phyloP scores from a whole-genome alignment of 2,113 vertebrate genomes.

The Isichthys henryi region DNA sequence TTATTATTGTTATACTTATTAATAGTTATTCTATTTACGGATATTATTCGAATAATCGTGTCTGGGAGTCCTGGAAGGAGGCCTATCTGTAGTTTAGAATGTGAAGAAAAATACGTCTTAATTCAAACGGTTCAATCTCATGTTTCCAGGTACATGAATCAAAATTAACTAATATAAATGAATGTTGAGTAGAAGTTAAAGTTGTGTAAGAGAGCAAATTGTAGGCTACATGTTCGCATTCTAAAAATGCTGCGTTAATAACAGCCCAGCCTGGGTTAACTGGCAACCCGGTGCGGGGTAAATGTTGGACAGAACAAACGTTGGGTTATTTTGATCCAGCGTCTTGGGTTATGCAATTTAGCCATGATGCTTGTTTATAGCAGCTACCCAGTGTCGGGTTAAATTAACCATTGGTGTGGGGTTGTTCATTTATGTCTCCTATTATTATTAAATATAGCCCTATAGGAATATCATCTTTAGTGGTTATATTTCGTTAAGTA shows the following conservation, averaged over 20 bases:
- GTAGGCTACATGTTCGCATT: neutral
- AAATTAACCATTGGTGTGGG: neutral
- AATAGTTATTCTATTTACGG: neutral
- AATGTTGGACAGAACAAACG: neutral
- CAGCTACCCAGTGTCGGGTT: neutral
- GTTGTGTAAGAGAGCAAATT: neutral
- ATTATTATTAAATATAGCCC: neutral
- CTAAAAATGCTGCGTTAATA: neutral
- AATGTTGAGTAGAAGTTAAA: neutral
- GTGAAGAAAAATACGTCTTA: neutral
- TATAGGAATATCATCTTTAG: neutral
- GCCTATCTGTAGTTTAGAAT: neutral
- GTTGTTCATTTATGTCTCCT: neutral
- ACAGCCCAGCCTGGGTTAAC: neutral
- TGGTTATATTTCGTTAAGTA: neutral
- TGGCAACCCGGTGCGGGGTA: neutral
- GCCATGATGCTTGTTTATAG: neutral
- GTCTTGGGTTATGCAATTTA: neutral
- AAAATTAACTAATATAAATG: neutral
- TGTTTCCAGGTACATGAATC: neutral
- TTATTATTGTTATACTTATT: neutral
- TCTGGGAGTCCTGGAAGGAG: neutral
- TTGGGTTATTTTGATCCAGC: neutral
- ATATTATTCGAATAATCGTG: neutral
- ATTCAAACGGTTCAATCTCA: neutral